Percentiles rank a stretch among this genome's conserved stretches.
Conservation (phyloP, 2,888 invertebrate species). For the Eilema caniola region DNA sequence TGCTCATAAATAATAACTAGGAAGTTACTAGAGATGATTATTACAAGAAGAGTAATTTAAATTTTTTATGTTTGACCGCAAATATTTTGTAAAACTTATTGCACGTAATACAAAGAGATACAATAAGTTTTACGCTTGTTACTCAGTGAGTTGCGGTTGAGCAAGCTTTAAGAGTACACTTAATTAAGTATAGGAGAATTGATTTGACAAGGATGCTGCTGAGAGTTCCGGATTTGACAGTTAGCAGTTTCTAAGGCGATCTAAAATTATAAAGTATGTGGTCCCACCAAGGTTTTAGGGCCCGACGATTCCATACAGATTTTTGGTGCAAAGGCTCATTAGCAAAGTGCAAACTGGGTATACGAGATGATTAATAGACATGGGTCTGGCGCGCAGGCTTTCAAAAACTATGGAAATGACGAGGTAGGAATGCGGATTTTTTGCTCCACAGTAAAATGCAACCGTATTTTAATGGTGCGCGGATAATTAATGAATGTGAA, state of each 20-base stretch:
- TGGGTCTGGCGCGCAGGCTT: too few species aligned
- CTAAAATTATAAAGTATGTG: neutral
- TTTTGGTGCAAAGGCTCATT: neutral
- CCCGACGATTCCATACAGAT: neutral
- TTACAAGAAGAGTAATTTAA: neutral
- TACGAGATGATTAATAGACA: too few species aligned
- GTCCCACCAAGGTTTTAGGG: too few species aligned
- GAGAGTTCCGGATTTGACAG: neutral
- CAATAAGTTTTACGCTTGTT: neutral
- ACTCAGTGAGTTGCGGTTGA: neutral
- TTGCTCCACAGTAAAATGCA: too few species aligned
- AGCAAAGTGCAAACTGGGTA: too few species aligned
- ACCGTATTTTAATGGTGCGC: too few species aligned
- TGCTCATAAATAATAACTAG: neutral
- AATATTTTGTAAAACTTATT: neutral
- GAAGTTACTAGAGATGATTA: neutral
- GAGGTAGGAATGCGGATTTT: too few species aligned
- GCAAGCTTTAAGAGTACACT: neutral
- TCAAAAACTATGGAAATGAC: too few species aligned
- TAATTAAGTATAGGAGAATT: neutral
- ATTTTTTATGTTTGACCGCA: neutral
- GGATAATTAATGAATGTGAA: too few species aligned
- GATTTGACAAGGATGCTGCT: neutral
- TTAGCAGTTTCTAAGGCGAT: slow-evolving; percentile 11
- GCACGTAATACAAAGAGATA: neutral